Base-by-base conservation (phyloP, 1,140 invertebrate species). In the Oryzaephilus surinamensis region DNA sequence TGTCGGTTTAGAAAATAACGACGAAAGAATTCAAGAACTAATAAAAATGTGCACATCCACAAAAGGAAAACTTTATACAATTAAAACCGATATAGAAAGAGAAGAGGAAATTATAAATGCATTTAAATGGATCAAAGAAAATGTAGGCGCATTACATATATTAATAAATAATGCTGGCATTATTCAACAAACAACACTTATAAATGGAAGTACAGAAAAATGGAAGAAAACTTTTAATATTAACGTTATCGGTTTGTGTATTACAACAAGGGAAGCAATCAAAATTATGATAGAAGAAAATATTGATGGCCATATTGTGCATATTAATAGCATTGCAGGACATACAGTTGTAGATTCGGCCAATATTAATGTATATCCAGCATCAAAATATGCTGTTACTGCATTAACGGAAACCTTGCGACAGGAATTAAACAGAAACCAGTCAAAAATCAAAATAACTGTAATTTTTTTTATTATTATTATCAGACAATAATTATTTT, bases 91-190 rank as follows among this genome's bases (percentile, higher is more conserved):
- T 54, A 53, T 87, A 1, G 61, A 63, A 2, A 71, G 74, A n/a
- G 70, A 73, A 47, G 64, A 71, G 2, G 74, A 81, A 0, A 73
- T 87, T 24, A 51, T 70, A 8, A 58, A 61, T 13, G 71, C 77
- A 24, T 85, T 87, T 50, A 52, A 70, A 30, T 73, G 69, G 66
- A 67, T 76, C n/a, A 66, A 73, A 32, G 55, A 66, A 5, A 66
- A 69, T 2, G 60, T 76, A 18, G 77, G 75, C 5, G 71, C 73
- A 10, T 62, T 81, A 1, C 72, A 84, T 52, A 60, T 85, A 2
- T 63, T 83, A 28, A 62, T 87, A 16, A 86, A 86, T 52, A 83
- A 80, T 52, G 81, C 82, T 4, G 82, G 77, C 11, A 16, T 35
- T 11, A 2, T 41, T 18, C 14, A 11, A 16, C 4, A 41, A 6